Percentiles rank a stretch among this genome's conserved stretches.
phyloP scores from a whole-genome alignment of 2,113 vertebrate genomes.

The Progne subis region DNA sequence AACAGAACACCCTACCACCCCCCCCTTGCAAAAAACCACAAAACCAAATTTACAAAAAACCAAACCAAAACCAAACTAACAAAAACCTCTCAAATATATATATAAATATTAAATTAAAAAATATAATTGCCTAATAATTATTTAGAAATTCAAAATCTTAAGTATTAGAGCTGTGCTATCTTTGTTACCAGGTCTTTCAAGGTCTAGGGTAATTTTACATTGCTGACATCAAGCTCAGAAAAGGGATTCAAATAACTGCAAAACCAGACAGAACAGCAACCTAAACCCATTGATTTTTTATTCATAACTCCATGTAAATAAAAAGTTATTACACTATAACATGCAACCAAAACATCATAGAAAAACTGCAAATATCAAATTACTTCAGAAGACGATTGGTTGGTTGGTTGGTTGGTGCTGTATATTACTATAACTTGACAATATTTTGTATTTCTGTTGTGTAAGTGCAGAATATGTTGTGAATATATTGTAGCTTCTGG shows the following conservation, averaged over 20 bases:
- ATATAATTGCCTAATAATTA: neutral
- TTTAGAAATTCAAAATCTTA: neutral
- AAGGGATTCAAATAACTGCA: neutral
- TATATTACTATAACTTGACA: neutral
- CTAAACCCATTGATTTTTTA: neutral
- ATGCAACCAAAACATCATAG: neutral
- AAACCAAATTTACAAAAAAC: neutral
- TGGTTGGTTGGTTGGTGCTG: neutral
- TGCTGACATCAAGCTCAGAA: neutral
- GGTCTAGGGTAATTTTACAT: neutral
- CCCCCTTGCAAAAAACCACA: too few species aligned
- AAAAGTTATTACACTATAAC: neutral
- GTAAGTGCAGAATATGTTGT: neutral
- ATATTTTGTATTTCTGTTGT: neutral
- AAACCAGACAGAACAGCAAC: neutral
- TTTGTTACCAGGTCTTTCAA: neutral
- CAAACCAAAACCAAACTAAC: neutral
- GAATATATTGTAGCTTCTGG: neutral
- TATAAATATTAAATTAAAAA: neutral
- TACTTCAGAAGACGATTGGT: neutral
- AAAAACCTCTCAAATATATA: neutral
- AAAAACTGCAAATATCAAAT: neutral
- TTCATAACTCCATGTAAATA: neutral
- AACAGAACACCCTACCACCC: neutral
- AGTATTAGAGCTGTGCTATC: neutral